phyloP scores from a whole-genome alignment of 1,140 invertebrate genomes.

The Drosophila willistoni region DNA sequence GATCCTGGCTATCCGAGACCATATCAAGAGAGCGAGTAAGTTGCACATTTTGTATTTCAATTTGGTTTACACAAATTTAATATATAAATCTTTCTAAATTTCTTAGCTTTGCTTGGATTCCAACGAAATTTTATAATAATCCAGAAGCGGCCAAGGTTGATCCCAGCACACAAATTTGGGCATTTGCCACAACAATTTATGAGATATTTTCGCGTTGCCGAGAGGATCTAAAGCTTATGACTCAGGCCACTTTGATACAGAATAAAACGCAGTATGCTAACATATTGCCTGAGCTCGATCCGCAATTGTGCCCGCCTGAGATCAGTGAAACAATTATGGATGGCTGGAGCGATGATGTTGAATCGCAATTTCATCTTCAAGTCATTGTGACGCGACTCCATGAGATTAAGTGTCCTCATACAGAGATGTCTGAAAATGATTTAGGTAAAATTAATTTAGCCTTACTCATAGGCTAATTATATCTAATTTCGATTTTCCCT shows the following conservation, averaged over 20 bases:
- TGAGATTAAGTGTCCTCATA: slow-evolving; percentile 28
- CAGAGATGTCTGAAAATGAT: neutral
- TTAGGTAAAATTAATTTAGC: neutral
- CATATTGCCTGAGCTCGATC: slow-evolving; percentile 87
- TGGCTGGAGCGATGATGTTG: slow-evolving; percentile 92
- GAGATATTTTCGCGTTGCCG: slow-evolving; percentile 93
- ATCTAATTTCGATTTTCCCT: too few relatives aligned
- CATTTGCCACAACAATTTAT: slow-evolving; percentile 94
- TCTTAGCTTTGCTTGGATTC: slow-evolving; percentile 92
- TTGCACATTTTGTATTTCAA: neutral
- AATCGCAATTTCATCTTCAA: slow-evolving; percentile 89
- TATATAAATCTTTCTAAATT: neutral
- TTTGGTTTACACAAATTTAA: neutral
- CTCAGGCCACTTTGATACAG: slow-evolving; percentile 41
- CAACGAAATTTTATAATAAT: slow-evolving; percentile 90
- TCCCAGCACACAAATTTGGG: slow-evolving; percentile 92
- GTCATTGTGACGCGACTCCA: slow-evolving; percentile 68
- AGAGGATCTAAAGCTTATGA: slow-evolving; percentile 49
- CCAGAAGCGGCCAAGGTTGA: slow-evolving; percentile 87
- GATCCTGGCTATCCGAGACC: slow-evolving; percentile 89
- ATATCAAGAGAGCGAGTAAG: slow-evolving; percentile 65
- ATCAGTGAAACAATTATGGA: slow-evolving; percentile 91
- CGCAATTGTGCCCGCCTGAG: slow-evolving; percentile 88
- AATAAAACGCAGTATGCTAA: slow-evolving; percentile 79
- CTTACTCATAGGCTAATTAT: too few relatives aligned